Evolutionary conservation across 2,888 invertebrate genomes (phyloP).

Genomic region (Dione juno): DNA sequence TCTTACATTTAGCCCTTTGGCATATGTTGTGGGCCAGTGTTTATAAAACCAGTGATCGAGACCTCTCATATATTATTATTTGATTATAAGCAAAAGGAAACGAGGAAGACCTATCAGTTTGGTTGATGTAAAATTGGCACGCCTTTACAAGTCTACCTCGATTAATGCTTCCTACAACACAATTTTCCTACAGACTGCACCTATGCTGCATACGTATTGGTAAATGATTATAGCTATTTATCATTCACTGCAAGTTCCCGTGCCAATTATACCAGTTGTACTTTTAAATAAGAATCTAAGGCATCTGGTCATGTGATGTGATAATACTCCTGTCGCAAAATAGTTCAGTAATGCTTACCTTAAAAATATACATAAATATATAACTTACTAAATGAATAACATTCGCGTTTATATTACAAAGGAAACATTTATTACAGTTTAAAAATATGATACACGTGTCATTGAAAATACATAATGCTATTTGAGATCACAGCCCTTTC

Average conservation of each 20-base stretch:
- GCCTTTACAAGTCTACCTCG: constrained; percentile 59
- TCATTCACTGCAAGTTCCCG: constrained; percentile 54
- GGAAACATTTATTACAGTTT: neutral
- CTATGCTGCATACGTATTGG: constrained; percentile 54
- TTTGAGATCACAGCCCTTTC: constrained; percentile 27
- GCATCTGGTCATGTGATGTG: constrained; percentile 50
- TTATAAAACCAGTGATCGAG: constrained; percentile 55
- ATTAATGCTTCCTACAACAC: constrained; percentile 68
- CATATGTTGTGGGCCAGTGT: constrained; percentile 62
- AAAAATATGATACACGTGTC: constrained; percentile 10
- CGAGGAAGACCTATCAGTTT: constrained; percentile 56
- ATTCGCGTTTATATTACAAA: neutral
- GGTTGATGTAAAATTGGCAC: constrained; percentile 60
- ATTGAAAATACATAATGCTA: constrained; percentile 19
- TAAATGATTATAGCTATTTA: constrained; percentile 61
- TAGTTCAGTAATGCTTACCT: constrained; percentile 6
- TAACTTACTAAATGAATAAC: neutral
- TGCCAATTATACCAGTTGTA: constrained; percentile 59
- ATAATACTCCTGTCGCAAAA: constrained; percentile 37
- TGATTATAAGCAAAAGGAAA: constrained; percentile 50
- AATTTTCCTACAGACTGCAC: constrained; percentile 60
- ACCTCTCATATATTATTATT: constrained; percentile 61
- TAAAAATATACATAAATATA: constrained; percentile 1
- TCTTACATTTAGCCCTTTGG: constrained; percentile 60
- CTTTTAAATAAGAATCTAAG: constrained; percentile 50